Conservation (phyloP, 2,113 vertebrate species). For the Atlantisia rogersi region DNA sequence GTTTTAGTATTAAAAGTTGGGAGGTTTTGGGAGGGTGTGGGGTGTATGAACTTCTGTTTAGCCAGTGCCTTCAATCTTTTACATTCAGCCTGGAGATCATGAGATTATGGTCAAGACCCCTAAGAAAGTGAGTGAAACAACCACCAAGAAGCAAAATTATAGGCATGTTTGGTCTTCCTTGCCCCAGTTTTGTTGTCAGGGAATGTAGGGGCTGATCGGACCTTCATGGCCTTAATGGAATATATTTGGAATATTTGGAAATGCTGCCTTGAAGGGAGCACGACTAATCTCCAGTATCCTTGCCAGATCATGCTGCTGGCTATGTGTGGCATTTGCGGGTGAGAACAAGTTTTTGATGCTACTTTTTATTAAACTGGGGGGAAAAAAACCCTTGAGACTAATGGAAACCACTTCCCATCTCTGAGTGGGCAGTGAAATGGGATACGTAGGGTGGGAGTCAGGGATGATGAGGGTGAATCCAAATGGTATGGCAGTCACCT, state of each 20-base stretch:
- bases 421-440: neutral
- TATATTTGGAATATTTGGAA: neutral
- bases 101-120: neutral
- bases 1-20: slow-evolving; percentile 26
- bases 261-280: neutral
- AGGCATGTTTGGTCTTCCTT: neutral
- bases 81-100: neutral
- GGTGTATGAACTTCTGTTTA: neutral
- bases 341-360: neutral
- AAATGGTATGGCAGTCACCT: neutral
- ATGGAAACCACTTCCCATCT: neutral
- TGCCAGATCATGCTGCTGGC: slow-evolving; percentile 12
- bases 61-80: neutral
- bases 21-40: no score
- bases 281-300: neutral
- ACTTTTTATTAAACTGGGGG: neutral
- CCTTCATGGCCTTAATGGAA: neutral
- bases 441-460: neutral
- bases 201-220: neutral
- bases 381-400: neutral
- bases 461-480: neutral
- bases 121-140: neutral
- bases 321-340: neutral
- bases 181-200: neutral
- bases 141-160: neutral